Evolutionary conservation across 2,113 vertebrate species (phyloP), one percentile per base, ranked within the genome.

Genomic region (Platysteira castanea): DNA sequence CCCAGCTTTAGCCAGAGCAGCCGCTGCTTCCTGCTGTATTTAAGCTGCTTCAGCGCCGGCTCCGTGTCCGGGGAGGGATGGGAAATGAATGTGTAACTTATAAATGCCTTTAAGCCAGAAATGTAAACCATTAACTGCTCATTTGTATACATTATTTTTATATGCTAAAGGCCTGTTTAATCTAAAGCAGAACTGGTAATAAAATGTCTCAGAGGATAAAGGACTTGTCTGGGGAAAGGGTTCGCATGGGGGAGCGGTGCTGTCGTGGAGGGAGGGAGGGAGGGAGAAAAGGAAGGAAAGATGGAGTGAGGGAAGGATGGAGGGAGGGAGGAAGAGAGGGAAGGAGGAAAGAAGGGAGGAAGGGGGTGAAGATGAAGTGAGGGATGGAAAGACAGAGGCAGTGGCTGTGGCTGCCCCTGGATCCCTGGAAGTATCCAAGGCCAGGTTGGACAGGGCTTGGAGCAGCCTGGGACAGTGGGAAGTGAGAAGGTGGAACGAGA

Each of bases 111-210:
- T 65, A 91, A 93, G 94, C 73, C 71, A 84, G 44, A 69, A 71
- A 47, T 90, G 87, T 87, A 78, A 89, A 85, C 56, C 84, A 77
- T 74, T 59, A 84, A 84, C 78, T 78, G 94, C 92, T 95, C 24
- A 79, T 97, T 97, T 97, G 91, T 97, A 97, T 68, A 97, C 96
- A 95, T 93, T 97, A 97, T 97, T 97, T 97, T 97, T 97, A 68
- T 97, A 97, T 92, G 70, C 60, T 6, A 76, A 80, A 87, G 28
- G 73, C 65, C 74, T 93, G 76, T 96, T 85, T 87, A 89, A 85
- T 84, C 92, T 78, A 87, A 79, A 96, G 93, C 84, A 79, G 27
- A 91, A 54, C 57, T 64, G 64, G 49, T 73, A 97, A 97, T 97
- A 97, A 97, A 97, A 69, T 1, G 13, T 87, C n/a, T 93, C 68